A percentile compares a stretch with the other conserved stretches of the same genome.
Conservation (phyloP, 2,888 invertebrate genomes). For the Lordiphosa fenestrarum region DNA sequence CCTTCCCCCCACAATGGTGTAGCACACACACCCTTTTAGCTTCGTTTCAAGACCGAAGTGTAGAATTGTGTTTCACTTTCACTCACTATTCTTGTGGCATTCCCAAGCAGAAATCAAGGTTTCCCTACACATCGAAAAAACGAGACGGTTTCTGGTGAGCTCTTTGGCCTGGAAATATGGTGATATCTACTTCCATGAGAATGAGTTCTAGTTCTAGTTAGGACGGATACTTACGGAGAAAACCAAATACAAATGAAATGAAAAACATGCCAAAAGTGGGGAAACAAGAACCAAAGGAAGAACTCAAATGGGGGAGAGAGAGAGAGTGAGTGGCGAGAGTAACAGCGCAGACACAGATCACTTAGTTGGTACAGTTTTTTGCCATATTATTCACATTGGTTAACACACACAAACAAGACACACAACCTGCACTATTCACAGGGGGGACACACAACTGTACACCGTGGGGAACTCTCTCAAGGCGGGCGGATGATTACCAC, state of each 20-base stretch:
- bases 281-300: too few relatives aligned
- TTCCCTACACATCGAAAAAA: conserved; percentile 7
- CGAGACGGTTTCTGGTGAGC: conserved; percentile 45
- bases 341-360: conserved; percentile 1
- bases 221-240: conserved; percentile 1
- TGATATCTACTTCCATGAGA: conserved; percentile 34
- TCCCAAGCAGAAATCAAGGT: conserved; percentile 71
- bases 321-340: conserved; percentile 8
- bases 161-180: conserved; percentile 47
- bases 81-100: conserved; percentile 38
- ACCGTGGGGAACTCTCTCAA: too few relatives aligned
- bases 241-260: conserved; percentile 22
- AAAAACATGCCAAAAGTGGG: conserved; percentile 13
- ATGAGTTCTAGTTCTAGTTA: conserved; percentile 7
- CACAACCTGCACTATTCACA: too few relatives aligned
- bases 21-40: too few relatives aligned
- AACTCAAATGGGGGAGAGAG: conserved; percentile 5
- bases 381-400: too few relatives aligned
- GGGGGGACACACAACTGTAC: too few relatives aligned
- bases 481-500: too few relatives aligned
- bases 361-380: background rate
- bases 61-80: background rate
- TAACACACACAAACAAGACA: too few relatives aligned
- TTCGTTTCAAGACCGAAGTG: too few relatives aligned
- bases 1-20: too few relatives aligned